These are phyloP conservation scores for Crotalus tigris DNA, from an alignment of 2,113 vertebrate genomes.

Conservation along the genomic window DNA sequence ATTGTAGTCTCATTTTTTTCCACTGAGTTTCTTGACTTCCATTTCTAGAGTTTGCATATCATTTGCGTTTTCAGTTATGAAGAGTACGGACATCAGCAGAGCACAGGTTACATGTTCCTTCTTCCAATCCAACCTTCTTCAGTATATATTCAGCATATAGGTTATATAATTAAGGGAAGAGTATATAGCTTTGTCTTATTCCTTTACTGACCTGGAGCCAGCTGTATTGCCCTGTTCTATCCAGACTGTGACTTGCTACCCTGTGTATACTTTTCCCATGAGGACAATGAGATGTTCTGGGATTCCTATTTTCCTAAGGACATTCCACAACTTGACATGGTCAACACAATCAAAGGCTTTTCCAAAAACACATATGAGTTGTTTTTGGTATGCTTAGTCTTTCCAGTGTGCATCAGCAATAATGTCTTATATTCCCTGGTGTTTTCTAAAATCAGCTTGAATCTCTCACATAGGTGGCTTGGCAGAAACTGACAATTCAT, in stretches of 20 bases:
- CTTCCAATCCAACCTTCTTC: neutral
- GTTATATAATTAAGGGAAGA: too few relatives aligned
- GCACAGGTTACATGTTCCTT: neutral
- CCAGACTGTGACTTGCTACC: neutral
- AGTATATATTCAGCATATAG: neutral
- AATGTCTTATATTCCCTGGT: neutral
- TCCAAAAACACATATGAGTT: neutral
- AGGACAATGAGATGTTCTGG: neutral
- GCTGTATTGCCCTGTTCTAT: neutral
- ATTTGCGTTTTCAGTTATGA: neutral
- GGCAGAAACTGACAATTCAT: neutral
- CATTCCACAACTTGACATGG: neutral
- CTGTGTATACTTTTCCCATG: neutral
- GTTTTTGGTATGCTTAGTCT: neutral
- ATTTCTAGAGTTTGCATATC: neutral
- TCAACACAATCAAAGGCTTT: neutral
- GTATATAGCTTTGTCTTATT: neutral
- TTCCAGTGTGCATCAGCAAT: neutral
- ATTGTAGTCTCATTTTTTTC: neutral
- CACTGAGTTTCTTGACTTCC: neutral
- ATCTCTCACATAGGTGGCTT: neutral
- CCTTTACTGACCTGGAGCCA: neutral
- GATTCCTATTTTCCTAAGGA: neutral
- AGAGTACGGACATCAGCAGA: neutral
- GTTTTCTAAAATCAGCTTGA: neutral